These are phyloP conservation scores for Ploceus nigricollis DNA, from an alignment of 2,113 vertebrate genomes.

Conservation along the genomic window DNA sequence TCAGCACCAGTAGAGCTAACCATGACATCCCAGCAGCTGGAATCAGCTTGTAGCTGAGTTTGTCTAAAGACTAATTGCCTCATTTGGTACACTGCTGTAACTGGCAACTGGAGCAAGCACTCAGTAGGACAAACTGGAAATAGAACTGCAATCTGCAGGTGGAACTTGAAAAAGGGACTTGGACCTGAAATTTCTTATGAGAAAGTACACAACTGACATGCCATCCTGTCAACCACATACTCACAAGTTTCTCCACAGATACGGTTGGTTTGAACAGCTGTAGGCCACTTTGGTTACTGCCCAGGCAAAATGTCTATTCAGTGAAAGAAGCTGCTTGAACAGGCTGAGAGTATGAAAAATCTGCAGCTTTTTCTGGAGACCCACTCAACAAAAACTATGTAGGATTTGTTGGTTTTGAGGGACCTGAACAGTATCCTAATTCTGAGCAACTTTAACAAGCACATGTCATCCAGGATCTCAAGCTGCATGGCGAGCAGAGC, in stretches of 20 bases:
- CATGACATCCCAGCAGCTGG: background rate
- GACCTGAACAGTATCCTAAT: background rate
- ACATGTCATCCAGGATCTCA: background rate
- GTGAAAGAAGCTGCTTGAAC: background rate
- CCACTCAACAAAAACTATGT: background rate
- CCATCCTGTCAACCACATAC: background rate
- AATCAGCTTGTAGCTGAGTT: rapidly evolving
- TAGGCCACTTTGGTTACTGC: background rate
- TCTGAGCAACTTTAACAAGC: background rate
- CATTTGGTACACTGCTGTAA: background rate
- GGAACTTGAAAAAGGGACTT: background rate
- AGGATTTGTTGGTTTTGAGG: background rate
- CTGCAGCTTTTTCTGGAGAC: background rate
- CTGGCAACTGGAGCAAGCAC: background rate
- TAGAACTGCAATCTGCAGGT: background rate
- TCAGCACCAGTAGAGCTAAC: background rate
- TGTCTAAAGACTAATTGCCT: background rate
- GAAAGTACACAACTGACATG: background rate
- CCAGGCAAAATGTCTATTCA: background rate
- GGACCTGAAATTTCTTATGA: background rate
- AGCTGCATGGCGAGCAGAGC: background rate
- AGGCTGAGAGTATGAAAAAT: background rate
- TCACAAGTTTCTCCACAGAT: background rate
- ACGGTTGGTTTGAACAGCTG: background rate
- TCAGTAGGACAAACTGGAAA: background rate